phyloP scores from a whole-genome alignment of 2,113 vertebrate genomes.

The Eptatretus burgeri region DNA sequence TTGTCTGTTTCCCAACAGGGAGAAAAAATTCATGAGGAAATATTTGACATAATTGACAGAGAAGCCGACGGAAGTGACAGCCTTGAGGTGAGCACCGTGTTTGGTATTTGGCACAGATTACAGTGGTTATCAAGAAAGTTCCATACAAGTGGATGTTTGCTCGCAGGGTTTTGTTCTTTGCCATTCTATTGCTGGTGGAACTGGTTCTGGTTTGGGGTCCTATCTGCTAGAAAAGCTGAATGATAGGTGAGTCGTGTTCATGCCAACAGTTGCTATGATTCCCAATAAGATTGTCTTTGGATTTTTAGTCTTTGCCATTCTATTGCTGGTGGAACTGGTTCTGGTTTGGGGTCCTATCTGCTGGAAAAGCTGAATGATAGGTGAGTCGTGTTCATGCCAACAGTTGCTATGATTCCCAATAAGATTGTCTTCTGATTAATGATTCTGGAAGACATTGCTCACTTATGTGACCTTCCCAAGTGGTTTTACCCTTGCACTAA shows the following conservation, averaged over 20 bases:
- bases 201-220: constrained; percentile 69
- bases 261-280: no score
- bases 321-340: constrained; percentile 81
- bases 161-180: constrained; percentile 75
- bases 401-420: no score
- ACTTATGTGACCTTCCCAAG: no score
- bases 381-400: constrained; percentile 14
- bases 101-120: not conserved
- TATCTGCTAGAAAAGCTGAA: constrained; percentile 88
- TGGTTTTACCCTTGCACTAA: no score
- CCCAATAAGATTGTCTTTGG: no score
- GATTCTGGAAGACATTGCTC: no score
- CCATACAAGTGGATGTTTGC: not conserved
- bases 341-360: constrained; percentile 71
- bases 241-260: constrained; percentile 31
- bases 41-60: constrained; percentile 94
- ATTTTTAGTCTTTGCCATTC: constrained; percentile 89
- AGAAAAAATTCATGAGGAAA: constrained; percentile 94
- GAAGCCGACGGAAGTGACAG: constrained; percentile 97
- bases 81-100: constrained; percentile 39
- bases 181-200: constrained; percentile 87
- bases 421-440: no score
- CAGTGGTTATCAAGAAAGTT: not conserved
- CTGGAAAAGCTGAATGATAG: constrained; percentile 90
- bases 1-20: constrained; percentile 22